Conservation (phyloP, 92 coral and sea anemone genomes). For the Isaurus tuberculatus region DNA sequence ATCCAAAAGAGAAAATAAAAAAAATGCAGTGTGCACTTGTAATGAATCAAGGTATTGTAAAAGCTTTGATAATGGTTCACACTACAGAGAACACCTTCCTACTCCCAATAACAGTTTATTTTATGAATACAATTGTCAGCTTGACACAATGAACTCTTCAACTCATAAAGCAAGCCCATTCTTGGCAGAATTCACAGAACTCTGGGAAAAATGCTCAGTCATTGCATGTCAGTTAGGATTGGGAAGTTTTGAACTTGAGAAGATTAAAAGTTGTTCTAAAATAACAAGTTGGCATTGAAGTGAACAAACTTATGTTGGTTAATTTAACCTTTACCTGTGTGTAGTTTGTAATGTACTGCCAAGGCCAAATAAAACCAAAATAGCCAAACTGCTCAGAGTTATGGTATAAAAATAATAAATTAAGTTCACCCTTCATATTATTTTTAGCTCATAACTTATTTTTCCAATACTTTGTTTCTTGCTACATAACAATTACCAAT, state of each 20-base stretch:
- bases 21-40: not conserved
- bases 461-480: too few species aligned
- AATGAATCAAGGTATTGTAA: not conserved
- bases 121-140: not conserved
- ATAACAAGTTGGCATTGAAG: too few species aligned
- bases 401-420: too few species aligned
- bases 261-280: not conserved
- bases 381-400: too few species aligned
- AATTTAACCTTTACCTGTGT: too few species aligned
- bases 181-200: not conserved
- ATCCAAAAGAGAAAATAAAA: not conserved
- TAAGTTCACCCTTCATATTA: too few species aligned
- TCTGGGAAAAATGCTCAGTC: conserved; percentile 9
- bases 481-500: too few species aligned
- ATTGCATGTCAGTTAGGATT: conserved; percentile 28
- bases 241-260: not conserved
- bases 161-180: not conserved
- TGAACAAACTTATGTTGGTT: too few species aligned
- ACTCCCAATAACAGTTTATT: not conserved
- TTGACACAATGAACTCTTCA: not conserved
- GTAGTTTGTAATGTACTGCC: too few species aligned
- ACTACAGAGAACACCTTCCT: not conserved
- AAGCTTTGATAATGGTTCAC: not conserved
- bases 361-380: too few species aligned
- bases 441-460: too few species aligned